phyloP scores from a whole-genome alignment of 1,140 invertebrate genomes.

The Varroa destructor region DNA sequence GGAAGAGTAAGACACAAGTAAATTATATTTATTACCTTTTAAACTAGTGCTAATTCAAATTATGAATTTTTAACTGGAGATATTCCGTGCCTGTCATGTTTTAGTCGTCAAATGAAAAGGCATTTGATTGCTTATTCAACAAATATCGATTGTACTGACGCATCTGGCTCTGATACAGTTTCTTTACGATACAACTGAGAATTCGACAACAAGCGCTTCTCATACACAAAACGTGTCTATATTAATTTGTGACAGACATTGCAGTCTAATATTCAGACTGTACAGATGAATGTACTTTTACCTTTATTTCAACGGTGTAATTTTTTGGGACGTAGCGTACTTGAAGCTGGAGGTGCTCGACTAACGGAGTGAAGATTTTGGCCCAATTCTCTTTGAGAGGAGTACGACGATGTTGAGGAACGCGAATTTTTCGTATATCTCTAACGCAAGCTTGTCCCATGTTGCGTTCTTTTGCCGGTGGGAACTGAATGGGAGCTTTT shows the following conservation, averaged over 20 bases:
- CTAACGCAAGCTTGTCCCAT: background rate
- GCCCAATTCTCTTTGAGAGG: conserved; percentile 92
- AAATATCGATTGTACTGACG: too few species aligned
- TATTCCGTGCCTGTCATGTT: too few species aligned
- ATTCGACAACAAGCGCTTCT: too few species aligned
- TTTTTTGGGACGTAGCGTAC: conserved; percentile 86
- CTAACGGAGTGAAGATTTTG: conserved; percentile 89
- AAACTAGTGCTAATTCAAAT: too few species aligned
- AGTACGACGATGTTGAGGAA: conserved; percentile 64
- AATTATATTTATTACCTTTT: background rate
- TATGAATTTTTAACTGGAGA: too few species aligned
- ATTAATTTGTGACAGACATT: too few species aligned
- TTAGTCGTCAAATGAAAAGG: too few species aligned
- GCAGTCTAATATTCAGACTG: too few species aligned
- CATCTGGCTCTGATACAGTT: too few species aligned
- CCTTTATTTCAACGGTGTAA: conserved; percentile 71
- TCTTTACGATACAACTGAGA: too few species aligned
- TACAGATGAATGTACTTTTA: conserved; percentile 1
- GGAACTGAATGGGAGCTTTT: conserved; percentile 2
- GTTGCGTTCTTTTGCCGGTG: conserved; percentile 5
- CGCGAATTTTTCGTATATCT: conserved; percentile 42
- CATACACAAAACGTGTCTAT: too few species aligned
- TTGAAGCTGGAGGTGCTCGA: conserved; percentile 85
- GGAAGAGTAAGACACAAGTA: conserved; percentile 19
- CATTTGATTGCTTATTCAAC: too few species aligned